These are phyloP conservation scores for Cartodere bifasciata DNA, from an alignment of 2,888 invertebrate genomes.

Conservation along the genomic window DNA sequence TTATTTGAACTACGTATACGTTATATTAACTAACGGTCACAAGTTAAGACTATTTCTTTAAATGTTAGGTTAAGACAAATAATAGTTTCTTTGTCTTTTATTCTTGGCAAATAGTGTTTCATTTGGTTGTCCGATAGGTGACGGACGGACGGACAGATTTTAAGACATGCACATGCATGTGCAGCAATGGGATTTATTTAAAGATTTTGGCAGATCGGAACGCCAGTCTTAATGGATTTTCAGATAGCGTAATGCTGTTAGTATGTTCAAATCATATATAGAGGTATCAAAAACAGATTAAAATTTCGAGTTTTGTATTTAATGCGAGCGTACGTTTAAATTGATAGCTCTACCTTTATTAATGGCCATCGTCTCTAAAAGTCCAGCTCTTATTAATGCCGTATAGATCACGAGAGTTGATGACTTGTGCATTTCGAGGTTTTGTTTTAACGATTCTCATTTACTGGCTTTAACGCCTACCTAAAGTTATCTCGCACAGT, in stretches of 20 bases:
- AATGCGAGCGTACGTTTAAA: slow-evolving; percentile 27
- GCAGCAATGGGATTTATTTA: no score
- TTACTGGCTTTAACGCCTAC: slow-evolving; percentile 14
- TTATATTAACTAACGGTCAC: no score
- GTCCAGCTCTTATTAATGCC: no score
- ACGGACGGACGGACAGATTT: no score
- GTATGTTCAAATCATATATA: slow-evolving; percentile 33
- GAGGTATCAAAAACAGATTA: slow-evolving; percentile 34
- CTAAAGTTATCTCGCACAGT: background rate
- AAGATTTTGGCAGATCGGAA: slow-evolving; percentile 26
- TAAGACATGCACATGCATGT: no score
- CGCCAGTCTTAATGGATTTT: slow-evolving; percentile 30
- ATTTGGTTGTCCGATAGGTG: no score
- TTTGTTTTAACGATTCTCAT: slow-evolving; percentile 29
- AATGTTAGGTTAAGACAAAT: no score
- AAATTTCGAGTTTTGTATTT: slow-evolving; percentile 29
- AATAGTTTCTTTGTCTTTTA: no score
- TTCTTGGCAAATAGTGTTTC: no score
- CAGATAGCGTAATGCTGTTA: slow-evolving; percentile 35
- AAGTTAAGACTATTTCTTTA: no score
- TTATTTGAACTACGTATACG: no score
- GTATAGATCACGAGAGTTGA: slow-evolving; percentile 25
- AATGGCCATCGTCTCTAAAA: slow-evolving; percentile 24
- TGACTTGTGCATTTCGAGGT: slow-evolving; percentile 25
- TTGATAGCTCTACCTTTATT: slow-evolving; percentile 27